Percentiles rank a stretch among this genome's conserved stretches.
These are phyloP conservation scores for Periplaneta americana DNA, from an alignment of 1,140 invertebrate species.

Conservation along the genomic window DNA sequence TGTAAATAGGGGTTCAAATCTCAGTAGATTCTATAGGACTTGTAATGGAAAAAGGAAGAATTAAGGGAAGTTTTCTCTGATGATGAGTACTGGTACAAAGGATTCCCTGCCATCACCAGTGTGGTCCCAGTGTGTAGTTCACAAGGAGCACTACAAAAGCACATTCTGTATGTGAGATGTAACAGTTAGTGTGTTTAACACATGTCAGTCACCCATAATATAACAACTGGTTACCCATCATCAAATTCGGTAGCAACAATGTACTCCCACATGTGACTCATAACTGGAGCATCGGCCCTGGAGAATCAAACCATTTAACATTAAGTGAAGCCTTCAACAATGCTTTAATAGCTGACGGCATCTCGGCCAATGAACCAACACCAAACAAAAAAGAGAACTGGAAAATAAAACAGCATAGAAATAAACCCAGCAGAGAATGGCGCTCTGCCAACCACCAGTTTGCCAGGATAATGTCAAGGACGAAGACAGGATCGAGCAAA, in stretches of 20 bases:
- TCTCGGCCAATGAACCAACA: neutral
- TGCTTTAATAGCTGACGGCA: neutral
- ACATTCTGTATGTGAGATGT: too few relatives aligned
- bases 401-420: neutral
- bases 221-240: conserved; percentile 52
- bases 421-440: neutral
- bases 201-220: neutral
- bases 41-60: too few relatives aligned
- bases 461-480: neutral
- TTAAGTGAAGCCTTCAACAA: neutral
- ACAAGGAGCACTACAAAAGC: too few relatives aligned
- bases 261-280: conserved; percentile 92
- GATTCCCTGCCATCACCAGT: too few relatives aligned
- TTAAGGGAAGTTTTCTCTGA: too few relatives aligned
- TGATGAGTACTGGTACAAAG: too few relatives aligned
- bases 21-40: too few relatives aligned
- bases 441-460: neutral
- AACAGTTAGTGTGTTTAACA: neutral
- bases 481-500: neutral
- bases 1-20: too few relatives aligned
- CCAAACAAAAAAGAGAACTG: neutral
- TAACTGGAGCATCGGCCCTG: conserved; percentile 94
- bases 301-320: conserved; percentile 33
- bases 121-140: too few relatives aligned
- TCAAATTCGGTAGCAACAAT: conserved; percentile 71